A percentile compares a stretch with the other conserved stretches of the same genome.
These are phyloP conservation scores for Neodiprion lecontei DNA, from an alignment of 1,140 invertebrate genomes.

Conservation along the genomic window DNA sequence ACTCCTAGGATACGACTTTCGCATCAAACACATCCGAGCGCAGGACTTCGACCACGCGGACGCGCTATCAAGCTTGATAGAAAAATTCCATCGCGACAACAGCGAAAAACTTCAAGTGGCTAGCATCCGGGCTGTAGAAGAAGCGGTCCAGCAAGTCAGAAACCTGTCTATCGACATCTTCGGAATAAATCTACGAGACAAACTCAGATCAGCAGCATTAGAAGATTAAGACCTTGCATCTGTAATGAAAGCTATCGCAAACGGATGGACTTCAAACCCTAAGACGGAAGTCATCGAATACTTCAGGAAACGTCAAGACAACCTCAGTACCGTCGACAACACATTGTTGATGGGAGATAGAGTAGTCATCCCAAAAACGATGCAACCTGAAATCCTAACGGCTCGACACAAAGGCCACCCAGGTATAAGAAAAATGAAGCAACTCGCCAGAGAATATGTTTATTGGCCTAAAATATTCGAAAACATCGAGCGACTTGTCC, in stretches of 20 bases:
- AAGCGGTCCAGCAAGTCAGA: slow-evolving; percentile 17
- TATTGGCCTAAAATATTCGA: slow-evolving; percentile 62
- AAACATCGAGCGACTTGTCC: slow-evolving; percentile 51
- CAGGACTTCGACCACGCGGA: slow-evolving; percentile 36
- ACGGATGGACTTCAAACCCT: slow-evolving; percentile 11
- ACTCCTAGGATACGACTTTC: slow-evolving; percentile 32
- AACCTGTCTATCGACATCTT: slow-evolving; percentile 10
- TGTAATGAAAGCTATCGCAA: not conserved
- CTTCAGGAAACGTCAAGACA: slow-evolving; percentile 15
- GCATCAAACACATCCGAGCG: slow-evolving; percentile 35
- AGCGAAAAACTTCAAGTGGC: slow-evolving; percentile 20
- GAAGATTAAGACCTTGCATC: slow-evolving; percentile 6
- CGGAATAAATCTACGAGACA: slow-evolving; percentile 6
- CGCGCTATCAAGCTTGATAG: slow-evolving; percentile 36
- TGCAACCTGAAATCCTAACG: slow-evolving; percentile 47
- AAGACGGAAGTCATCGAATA: not conserved
- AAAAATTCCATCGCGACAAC: slow-evolving; percentile 28
- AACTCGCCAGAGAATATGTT: slow-evolving; percentile 57
- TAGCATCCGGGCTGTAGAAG: slow-evolving; percentile 18
- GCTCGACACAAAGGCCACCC: slow-evolving; percentile 58
- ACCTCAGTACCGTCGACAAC: slow-evolving; percentile 12
- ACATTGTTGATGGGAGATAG: slow-evolving; percentile 14
- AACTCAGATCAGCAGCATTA: not conserved
- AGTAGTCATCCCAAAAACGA: slow-evolving; percentile 49
- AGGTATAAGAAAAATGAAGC: slow-evolving; percentile 63